Conservation (phyloP, 2,888 invertebrate species). For the Brachyptera putata region DNA sequence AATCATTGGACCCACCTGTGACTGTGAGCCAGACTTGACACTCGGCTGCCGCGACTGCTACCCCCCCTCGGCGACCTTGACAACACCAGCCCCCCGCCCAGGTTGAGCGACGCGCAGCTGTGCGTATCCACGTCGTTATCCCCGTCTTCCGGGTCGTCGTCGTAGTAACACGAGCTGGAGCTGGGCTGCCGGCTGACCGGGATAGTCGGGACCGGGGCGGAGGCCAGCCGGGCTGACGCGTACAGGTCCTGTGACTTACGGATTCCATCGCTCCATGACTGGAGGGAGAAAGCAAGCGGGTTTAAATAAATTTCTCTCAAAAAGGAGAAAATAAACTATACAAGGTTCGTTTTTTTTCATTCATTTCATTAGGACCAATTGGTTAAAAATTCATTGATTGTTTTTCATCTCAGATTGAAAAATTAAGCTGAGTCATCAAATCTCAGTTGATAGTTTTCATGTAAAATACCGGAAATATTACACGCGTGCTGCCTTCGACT, state of each 20-base stretch:
- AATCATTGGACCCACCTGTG: slow-evolving; percentile 60
- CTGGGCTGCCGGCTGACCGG: slow-evolving; percentile 42
- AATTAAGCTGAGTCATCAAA: no score
- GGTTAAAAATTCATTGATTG: no score
- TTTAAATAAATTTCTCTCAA: no score
- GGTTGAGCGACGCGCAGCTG: slow-evolving; percentile 34
- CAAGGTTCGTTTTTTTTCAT: no score
- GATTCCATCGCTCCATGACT: slow-evolving; percentile 70
- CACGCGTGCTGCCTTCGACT: no score
- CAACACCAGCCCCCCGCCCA: slow-evolving; percentile 30
- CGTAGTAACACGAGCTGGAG: slow-evolving; percentile 31
- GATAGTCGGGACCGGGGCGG: slow-evolving; percentile 41
- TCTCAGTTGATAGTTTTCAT: no score
- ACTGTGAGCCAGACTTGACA: slow-evolving; percentile 68
- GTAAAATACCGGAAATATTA: no score
- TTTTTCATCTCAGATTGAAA: no score
- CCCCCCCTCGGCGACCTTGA: slow-evolving; percentile 46
- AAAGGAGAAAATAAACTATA: no score
- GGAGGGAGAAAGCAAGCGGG: slow-evolving; percentile 31
- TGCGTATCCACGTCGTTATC: slow-evolving; percentile 37
- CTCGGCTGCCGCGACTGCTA: slow-evolving; percentile 57
- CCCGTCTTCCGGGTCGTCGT: slow-evolving; percentile 35
- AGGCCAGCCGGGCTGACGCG: slow-evolving; percentile 53
- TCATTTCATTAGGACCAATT: no score
- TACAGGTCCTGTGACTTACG: slow-evolving; percentile 72